Base-by-base conservation (phyloP, 2,113 vertebrate genomes). In the Amblyopsis rosae region DNA sequence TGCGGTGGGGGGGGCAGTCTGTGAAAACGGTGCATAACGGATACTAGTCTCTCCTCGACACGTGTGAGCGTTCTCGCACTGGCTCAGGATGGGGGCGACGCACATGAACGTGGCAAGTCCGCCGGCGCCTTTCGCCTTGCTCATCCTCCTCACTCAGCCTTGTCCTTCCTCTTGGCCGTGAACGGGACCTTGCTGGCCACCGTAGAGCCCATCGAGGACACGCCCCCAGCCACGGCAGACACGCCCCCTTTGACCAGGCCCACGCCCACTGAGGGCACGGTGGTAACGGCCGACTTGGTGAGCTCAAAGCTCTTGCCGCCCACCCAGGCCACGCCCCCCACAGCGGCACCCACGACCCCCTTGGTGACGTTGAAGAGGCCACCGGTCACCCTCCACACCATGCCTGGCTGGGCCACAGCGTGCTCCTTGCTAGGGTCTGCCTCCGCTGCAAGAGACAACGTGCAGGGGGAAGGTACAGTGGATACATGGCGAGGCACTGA, bases 251-350 rank as follows among this genome's bases (percentile, higher is more conserved):
- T 94, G 71, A 94, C 90, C 32, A 94, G 87, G 70, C 91, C 87
- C 13, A 90, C 90, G 0, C 93, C 92, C 76, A 89, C 61, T 0
- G 91, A 82, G 4, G 93, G 93, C 35, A 90, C 92, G 0, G 90
- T 83, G 65, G 83, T 91, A 16, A 94, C 92, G 0, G 92, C 93
- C 0, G 91, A 84, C 73, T 93, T 94, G 82, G 91, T 92, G 69
- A 92, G 87, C 73, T 92, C 92, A 62, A 93, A 69, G 69, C 93
- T 86, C 85, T 93, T 93, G 58, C 93, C 90, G 1, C 93, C 93
- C 19, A 94, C 87, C 93, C 93, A 94, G 73, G 86, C 84, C 26
- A 93, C 93, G 9, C 93, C 92, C 0, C 93, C 93, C 17, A 92
- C 91, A 0, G 93, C 93, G 0, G 93, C 93, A 0, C 93, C 92